phyloP scores from a whole-genome alignment of 2,113 vertebrate species.

The Platanista minor region DNA sequence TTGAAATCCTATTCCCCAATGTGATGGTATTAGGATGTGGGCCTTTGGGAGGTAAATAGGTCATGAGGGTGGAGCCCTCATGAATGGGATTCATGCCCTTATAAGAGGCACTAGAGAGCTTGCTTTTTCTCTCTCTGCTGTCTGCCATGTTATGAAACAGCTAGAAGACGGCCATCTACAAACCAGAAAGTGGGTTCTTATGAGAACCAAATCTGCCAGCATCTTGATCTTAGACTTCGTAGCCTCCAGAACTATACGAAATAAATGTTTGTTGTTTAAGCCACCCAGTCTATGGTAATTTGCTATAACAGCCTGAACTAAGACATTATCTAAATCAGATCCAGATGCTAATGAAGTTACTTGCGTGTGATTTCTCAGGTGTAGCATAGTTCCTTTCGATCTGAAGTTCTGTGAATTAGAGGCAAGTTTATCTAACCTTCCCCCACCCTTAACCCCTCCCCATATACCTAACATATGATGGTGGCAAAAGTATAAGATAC shows the following conservation, averaged over 20 bases:
- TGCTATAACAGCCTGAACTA: neutral
- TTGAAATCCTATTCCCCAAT: neutral
- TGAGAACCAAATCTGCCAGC: neutral
- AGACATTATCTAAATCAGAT: neutral
- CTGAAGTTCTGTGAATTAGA: neutral
- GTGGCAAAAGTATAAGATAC: neutral
- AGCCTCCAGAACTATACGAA: neutral
- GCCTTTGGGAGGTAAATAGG: neutral
- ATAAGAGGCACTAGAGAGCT: neutral
- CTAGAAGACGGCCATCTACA: neutral
- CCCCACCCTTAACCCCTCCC: fast-evolving
- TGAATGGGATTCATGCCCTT: neutral
- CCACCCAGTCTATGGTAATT: neutral
- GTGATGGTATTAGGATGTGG: neutral
- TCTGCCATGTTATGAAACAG: neutral
- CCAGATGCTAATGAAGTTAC: neutral
- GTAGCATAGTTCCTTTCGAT: neutral
- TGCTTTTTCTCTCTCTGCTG: neutral
- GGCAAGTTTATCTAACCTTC: neutral
- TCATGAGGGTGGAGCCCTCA: neutral
- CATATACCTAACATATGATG: neutral
- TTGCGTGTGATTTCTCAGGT: neutral
- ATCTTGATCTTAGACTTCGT: neutral
- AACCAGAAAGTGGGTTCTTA: neutral
- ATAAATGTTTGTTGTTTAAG: neutral